Conservation (phyloP, 2,888 invertebrate species). For the Zootermopsis nevadensis region DNA sequence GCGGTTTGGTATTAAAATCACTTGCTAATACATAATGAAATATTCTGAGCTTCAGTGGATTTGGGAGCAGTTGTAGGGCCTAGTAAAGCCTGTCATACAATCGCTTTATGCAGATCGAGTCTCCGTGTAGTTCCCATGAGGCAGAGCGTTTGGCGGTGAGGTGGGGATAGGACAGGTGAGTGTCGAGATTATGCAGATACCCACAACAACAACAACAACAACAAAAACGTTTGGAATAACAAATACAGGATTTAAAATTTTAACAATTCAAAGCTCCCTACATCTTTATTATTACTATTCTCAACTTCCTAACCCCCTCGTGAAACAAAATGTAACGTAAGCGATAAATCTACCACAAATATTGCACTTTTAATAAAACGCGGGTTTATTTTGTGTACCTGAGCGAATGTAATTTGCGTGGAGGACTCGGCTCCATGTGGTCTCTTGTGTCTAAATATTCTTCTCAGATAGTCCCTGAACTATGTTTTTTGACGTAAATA, state of each 20-base stretch:
- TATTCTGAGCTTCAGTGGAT: background rate
- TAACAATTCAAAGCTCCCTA: background rate
- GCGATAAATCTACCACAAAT: too few species aligned
- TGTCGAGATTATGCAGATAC: constrained; percentile 6
- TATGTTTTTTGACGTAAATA: too few species aligned
- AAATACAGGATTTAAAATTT: background rate
- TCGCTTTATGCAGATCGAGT: background rate
- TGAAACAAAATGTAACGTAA: too few species aligned
- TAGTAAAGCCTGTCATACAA: background rate
- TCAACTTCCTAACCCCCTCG: background rate
- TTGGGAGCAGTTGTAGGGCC: background rate
- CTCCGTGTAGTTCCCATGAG: background rate
- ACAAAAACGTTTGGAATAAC: background rate
- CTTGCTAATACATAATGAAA: background rate
- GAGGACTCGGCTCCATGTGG: too few species aligned
- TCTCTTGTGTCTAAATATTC: too few species aligned
- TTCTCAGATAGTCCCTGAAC: too few species aligned
- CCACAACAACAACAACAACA: too few species aligned
- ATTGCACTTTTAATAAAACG: too few species aligned
- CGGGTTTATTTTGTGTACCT: too few species aligned
- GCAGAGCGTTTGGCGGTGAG: background rate
- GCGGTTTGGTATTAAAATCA: too few species aligned
- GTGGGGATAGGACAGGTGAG: background rate
- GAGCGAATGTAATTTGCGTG: too few species aligned
- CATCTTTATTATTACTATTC: background rate